A percentile compares a stretch with the other conserved stretches of the same genome.
phyloP scores from a whole-genome alignment of 2,113 vertebrate genomes.

The Lamprotornis superbus region DNA sequence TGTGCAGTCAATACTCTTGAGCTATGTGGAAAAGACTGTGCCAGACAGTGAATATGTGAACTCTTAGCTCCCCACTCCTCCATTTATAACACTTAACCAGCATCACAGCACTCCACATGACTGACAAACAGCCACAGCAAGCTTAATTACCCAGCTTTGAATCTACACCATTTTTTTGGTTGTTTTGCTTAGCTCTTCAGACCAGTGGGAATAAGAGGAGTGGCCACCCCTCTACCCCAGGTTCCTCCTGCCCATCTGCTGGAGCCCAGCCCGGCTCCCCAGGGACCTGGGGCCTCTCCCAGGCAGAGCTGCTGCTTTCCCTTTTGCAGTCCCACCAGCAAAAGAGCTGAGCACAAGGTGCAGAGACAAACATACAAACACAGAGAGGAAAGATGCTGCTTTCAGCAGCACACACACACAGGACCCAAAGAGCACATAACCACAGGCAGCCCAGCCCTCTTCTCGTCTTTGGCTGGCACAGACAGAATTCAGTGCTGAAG shows the following conservation, averaged over 20 bases:
- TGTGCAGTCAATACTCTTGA: neutral
- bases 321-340: rapidly evolving
- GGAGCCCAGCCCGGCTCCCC: neutral
- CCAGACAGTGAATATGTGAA: neutral
- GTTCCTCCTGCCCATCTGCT: neutral
- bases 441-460: neutral
- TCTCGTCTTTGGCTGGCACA: neutral
- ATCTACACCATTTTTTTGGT: neutral
- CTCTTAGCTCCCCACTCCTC: neutral
- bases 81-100: neutral
- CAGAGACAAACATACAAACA: neutral
- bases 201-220: neutral
- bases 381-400: neutral
- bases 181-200: neutral
- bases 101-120: neutral
- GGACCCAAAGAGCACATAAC: neutral
- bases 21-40: neutral
- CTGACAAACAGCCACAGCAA: neutral
- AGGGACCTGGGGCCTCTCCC: neutral
- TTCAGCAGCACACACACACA: neutral
- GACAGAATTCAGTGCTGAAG: neutral
- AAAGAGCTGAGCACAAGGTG: rapidly evolving
- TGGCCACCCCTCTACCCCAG: rapidly evolving
- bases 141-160: neutral
- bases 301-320: neutral